Evolutionary conservation across 2,888 invertebrate species (phyloP).

Genomic region (Pseudococcus jackbeardsleyi): DNA sequence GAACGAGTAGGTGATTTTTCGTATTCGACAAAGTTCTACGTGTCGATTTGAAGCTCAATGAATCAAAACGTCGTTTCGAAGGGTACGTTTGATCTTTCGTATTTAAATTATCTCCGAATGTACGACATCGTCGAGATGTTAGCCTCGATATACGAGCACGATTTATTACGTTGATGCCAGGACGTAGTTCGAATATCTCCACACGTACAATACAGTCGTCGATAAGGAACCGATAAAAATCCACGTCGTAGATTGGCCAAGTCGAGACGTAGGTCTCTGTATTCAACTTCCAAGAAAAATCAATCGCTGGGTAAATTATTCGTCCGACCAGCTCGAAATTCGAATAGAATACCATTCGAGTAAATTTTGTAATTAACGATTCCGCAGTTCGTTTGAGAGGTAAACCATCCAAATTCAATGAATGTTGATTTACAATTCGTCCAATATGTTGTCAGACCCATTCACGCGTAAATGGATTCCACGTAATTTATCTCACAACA

Average conservation of each 20-base stretch:
- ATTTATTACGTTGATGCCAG: not conserved
- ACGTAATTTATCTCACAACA: not conserved
- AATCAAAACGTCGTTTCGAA: not conserved
- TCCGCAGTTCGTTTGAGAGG: not conserved
- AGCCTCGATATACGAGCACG: not conserved
- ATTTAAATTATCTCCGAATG: not conserved
- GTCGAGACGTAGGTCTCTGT: too few relatives aligned
- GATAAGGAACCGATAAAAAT: too few relatives aligned
- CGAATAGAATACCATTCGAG: conserved; percentile 14
- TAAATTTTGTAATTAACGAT: conserved; percentile 6
- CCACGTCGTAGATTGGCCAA: too few relatives aligned
- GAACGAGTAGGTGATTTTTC: not conserved
- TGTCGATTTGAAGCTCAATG: not conserved
- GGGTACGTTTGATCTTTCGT: not conserved
- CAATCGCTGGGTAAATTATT: not conserved
- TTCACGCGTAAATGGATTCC: conserved; percentile 15
- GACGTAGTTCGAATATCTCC: too few relatives aligned
- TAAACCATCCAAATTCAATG: not conserved
- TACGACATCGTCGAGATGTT: too few relatives aligned
- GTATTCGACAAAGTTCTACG: not conserved
- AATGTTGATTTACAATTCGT: not conserved
- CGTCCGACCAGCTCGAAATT: not conserved
- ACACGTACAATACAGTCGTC: too few relatives aligned
- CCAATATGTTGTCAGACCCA: not conserved
- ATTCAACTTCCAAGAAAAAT: too few relatives aligned